These are phyloP conservation scores for Cheilosia vernalis DNA, from an alignment of 2,888 invertebrate species.

Conservation along the genomic window DNA sequence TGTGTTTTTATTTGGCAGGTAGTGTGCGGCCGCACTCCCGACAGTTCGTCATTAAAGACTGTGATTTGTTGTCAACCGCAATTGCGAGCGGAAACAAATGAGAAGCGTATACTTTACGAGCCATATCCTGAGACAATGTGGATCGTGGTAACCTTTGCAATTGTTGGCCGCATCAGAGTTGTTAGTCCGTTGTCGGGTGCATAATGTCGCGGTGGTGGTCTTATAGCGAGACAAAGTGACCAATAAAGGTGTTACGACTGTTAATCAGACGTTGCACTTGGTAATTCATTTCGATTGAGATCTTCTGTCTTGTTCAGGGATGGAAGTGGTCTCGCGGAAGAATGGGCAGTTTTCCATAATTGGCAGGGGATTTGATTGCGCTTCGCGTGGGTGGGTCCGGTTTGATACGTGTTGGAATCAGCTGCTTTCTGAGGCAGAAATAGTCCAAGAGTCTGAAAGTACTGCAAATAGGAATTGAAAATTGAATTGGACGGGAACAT, in stretches of 20 bases:
- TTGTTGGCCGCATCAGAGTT: background rate
- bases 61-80: slow-evolving; percentile 63
- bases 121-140: background rate
- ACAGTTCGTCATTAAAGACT: slow-evolving; percentile 51
- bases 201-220: slow-evolving; percentile 5
- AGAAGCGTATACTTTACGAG: slow-evolving; percentile 3
- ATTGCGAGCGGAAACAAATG: slow-evolving; percentile 24
- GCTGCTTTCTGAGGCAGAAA: too few relatives aligned
- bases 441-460: too few relatives aligned
- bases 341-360: too few relatives aligned
- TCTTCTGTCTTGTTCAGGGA: background rate
- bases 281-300: slow-evolving; percentile 1
- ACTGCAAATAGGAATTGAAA: too few relatives aligned
- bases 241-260: slow-evolving; percentile 35
- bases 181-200: background rate
- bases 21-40: slow-evolving; percentile 14
- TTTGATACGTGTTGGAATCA: too few relatives aligned
- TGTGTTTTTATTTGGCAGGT: slow-evolving; percentile 39
- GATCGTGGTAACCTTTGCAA: background rate
- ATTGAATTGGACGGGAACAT: too few relatives aligned
- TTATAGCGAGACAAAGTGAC: slow-evolving; percentile 35
- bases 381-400: too few relatives aligned
- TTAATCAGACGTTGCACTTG: slow-evolving; percentile 30
- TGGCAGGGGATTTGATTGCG: too few relatives aligned
- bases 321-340: background rate